phyloP scores from a whole-genome alignment of 2,113 vertebrate genomes.

The Cebidichthys violaceus region DNA sequence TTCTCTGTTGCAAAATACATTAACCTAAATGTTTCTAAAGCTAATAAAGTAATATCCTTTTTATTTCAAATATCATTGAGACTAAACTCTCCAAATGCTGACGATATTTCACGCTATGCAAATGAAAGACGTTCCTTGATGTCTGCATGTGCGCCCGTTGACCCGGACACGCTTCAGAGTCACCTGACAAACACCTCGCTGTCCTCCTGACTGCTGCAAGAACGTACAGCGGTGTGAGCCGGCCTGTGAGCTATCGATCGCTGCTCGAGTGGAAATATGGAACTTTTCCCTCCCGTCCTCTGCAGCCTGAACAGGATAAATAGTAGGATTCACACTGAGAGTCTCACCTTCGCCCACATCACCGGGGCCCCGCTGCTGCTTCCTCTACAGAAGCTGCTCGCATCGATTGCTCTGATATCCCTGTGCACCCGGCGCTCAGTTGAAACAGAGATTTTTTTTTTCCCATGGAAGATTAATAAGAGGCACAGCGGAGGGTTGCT shows the following conservation, averaged over 20 bases:
- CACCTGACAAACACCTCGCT: constrained; percentile 55
- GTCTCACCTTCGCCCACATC: constrained; percentile 68
- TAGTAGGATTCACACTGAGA: constrained; percentile 62
- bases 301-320: constrained; percentile 55
- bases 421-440: constrained; percentile 36
- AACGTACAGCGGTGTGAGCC: constrained; percentile 42
- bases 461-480: constrained; percentile 70
- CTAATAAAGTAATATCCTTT: background rate
- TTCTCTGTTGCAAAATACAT: background rate
- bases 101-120: background rate
- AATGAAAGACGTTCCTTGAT: background rate
- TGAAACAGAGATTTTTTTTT: constrained; percentile 24
- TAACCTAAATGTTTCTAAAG: background rate
- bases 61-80: background rate
- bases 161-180: constrained; percentile 34
- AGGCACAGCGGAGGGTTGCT: constrained; percentile 45
- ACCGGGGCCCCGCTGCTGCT: constrained; percentile 46
- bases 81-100: background rate
- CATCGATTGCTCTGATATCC: constrained; percentile 67
- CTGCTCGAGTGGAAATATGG: constrained; percentile 62
- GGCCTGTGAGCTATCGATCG: constrained; percentile 42
- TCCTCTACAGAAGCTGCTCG: constrained; percentile 57
- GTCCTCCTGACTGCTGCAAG: constrained; percentile 42
- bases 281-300: constrained; percentile 55
- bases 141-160: background rate